A percentile compares a stretch with the other conserved stretches of the same genome.
Conservation (phyloP, 2,888 invertebrate species). For the Ernsta delagoae region DNA sequence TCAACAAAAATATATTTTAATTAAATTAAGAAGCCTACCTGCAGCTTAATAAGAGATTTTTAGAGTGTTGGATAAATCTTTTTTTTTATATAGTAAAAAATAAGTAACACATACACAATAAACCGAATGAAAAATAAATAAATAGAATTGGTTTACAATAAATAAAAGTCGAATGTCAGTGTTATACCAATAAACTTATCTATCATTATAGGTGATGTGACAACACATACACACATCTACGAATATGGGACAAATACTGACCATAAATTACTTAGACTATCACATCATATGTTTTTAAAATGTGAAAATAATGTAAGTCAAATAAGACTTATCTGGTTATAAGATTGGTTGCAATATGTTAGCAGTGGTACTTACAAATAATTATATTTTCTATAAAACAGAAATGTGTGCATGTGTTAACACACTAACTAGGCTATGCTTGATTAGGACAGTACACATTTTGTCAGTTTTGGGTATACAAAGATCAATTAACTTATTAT, state of each 20-base stretch:
- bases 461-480: constrained; percentile 40
- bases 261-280: background rate
- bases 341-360: no score
- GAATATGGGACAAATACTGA: background rate
- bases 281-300: background rate
- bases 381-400: background rate
- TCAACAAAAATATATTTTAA: constrained; percentile 39
- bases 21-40: constrained; percentile 36
- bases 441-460: constrained; percentile 42
- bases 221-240: constrained; percentile 9
- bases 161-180: constrained; percentile 36
- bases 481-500: constrained; percentile 55
- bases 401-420: constrained; percentile 5
- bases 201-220: constrained; percentile 46
- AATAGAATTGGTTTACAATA: constrained; percentile 28
- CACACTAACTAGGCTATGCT: constrained; percentile 57
- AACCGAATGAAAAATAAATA: background rate
- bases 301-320: no score
- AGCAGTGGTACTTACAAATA: no score
- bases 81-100: no score
- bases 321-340: no score
- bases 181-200: constrained; percentile 45
- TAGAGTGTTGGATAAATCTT: constrained; percentile 12
- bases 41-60: constrained; percentile 19
- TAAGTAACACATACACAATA: no score